Conservation (phyloP, 2,113 vertebrate species). For the Arvicanthis niloticus region DNA sequence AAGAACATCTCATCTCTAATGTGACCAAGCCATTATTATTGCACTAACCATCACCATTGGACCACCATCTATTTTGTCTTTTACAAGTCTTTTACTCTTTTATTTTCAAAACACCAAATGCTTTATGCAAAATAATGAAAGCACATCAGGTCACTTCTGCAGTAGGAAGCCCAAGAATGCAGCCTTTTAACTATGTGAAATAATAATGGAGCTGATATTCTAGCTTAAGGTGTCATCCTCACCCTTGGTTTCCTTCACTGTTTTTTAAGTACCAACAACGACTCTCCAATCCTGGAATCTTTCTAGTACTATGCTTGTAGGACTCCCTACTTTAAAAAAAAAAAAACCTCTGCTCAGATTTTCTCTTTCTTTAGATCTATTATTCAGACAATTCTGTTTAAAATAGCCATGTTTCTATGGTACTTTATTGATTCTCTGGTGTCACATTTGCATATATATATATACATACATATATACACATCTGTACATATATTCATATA, state of each 20-base stretch:
- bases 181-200: background rate
- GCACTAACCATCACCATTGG: background rate
- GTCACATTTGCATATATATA: too few species aligned
- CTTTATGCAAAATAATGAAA: slow-evolving; percentile 4
- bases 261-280: background rate
- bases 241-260: background rate
- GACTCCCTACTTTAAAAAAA: background rate
- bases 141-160: background rate
- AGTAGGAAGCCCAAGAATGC: background rate
- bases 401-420: background rate
- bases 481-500: too few species aligned
- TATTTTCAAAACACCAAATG: background rate
- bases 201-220: background rate
- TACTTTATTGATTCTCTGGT: background rate
- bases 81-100: background rate
- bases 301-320: background rate
- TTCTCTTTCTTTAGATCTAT: background rate
- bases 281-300: background rate
- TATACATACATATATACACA: too few species aligned
- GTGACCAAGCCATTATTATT: background rate
- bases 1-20: background rate
- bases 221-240: background rate
- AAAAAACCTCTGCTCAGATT: background rate
- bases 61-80: background rate
- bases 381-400: background rate